Conservation (phyloP, 2,113 vertebrate species). For the Hassar affinis region DNA sequence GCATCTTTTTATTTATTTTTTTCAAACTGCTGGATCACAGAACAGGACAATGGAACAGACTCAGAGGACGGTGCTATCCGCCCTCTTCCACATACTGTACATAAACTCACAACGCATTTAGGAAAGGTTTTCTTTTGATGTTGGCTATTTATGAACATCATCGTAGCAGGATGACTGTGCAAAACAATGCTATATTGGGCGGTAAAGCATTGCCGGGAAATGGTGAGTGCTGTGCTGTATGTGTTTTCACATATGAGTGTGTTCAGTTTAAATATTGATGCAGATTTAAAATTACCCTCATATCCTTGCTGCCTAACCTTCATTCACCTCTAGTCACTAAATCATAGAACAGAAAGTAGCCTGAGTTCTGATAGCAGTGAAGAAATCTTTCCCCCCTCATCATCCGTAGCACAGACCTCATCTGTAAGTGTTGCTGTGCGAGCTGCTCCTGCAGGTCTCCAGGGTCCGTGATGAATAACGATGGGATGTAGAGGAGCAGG, state of each 20-base stretch:
- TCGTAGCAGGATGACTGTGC: background rate
- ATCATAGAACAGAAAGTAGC: background rate
- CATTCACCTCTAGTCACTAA: background rate
- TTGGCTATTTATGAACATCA: background rate
- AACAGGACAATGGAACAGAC: background rate
- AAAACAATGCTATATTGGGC: background rate
- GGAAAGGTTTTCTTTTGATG: background rate
- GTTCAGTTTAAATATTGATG: background rate
- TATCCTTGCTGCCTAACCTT: background rate
- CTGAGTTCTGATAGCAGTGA: background rate
- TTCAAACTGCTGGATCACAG: background rate
- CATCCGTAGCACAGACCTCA: slow-evolving; percentile 10
- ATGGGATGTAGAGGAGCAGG: slow-evolving; percentile 24
- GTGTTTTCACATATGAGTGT: background rate
- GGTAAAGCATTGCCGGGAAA: too few relatives aligned
- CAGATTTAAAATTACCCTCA: background rate
- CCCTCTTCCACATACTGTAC: background rate
- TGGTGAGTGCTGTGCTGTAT: background rate
- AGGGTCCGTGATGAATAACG: slow-evolving; percentile 46
- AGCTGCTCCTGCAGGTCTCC: slow-evolving; percentile 36
- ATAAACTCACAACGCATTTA: background rate
- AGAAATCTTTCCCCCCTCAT: background rate
- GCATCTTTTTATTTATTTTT: background rate
- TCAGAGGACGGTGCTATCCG: background rate
- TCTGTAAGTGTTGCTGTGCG: slow-evolving; percentile 28